Evolutionary conservation across 1,140 invertebrate species (phyloP), one percentile per base, ranked within the genome.

Genomic region (Penaeus indicus): DNA sequence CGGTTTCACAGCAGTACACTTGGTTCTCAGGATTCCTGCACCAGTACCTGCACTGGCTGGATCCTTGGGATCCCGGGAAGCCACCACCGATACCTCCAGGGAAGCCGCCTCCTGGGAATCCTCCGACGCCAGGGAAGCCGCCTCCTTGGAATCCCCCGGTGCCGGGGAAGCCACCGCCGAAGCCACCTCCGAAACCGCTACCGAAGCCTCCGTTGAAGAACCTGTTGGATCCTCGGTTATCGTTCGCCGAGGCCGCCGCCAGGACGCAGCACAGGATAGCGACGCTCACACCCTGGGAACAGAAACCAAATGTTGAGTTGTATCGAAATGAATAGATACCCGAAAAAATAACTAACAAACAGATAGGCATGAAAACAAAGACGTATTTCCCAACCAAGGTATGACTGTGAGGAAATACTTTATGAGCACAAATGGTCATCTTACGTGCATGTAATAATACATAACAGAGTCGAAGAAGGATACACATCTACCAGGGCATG

Each of bases 191-290:
- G 25, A 61, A 63, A 2, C 47, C 19, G 67, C 75, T 47, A n/a
- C 75, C 75, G 27, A 86, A 86, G n/a, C 75, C 75, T 38, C 85
- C 85, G n/a, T 62, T 63, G 47, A 75, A 61, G 54, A 67, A 62
- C 38, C 67, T 75, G 62, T 63, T 75, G 16, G 47, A n/a, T n/a
- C 38, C 72, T 32, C 63, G 60, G 0, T 22, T 27, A 0, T 54
- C 54, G 27, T 27, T 22, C 47, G 54, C 62, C 27, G 22, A 13
- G 54, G 18, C 16, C 47, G 27, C 47, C 47, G 25, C 79, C 38
- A 81, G 62, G 25, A 47, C 25, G 79, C 54, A 32, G 18, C 11
- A 27, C 42, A 19, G 79, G 7, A 27, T 13, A 0, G 5, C 7
- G 5, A 18, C 47, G 7, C 21, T 81, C 47, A 54, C 54, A 11